Conservation (phyloP, 2,113 vertebrate species). For the Ptilorrhoa leucosticta region DNA sequence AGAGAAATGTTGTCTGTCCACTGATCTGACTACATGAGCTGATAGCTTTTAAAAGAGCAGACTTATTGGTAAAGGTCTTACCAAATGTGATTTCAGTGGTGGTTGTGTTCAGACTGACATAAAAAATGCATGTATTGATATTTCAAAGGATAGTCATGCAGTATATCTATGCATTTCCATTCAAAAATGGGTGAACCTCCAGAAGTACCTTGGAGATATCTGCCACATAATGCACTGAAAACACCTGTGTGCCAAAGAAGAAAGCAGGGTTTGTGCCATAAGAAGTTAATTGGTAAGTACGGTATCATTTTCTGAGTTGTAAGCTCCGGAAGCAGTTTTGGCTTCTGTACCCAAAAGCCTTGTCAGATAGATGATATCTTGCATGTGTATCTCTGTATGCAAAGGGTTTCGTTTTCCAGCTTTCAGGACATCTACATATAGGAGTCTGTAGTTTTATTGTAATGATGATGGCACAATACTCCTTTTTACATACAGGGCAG, state of each 20-base stretch:
- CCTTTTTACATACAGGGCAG: not conserved
- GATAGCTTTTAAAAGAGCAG: not conserved
- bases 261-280: not conserved
- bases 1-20: not conserved
- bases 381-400: not conserved
- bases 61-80: not conserved
- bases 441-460: not conserved
- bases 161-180: accelerated
- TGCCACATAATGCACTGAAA: not conserved
- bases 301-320: not conserved
- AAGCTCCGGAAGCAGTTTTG: not conserved
- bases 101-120: not conserved
- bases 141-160: not conserved
- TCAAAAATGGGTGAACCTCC: not conserved
- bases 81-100: not conserved
- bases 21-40: not conserved
- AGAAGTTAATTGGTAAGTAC: not conserved
- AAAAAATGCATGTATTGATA: not conserved
- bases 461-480: no score
- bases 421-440: accelerated
- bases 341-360: not conserved
- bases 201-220: not conserved
- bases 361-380: accelerated
- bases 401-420: not conserved
- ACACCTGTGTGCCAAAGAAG: not conserved